These are phyloP conservation scores for Dipodomys ordii DNA, from an alignment of 2,113 vertebrate genomes.

Conservation along the genomic window DNA sequence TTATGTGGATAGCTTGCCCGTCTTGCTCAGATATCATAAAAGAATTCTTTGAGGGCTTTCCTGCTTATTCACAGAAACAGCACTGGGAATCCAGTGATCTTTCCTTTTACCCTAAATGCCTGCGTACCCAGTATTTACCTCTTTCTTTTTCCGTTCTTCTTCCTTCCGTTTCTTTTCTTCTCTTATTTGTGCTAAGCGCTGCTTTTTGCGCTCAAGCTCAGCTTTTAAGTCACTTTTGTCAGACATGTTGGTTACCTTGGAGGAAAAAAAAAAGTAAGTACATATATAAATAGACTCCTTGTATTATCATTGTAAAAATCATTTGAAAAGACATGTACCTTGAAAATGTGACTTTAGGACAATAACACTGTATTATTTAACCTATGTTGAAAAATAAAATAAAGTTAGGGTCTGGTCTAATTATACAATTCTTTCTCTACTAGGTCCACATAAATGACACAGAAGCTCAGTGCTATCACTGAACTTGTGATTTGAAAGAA, in stretches of 20 bases:
- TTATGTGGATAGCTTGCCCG: not conserved
- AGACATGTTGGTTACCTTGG: constrained; percentile 91
- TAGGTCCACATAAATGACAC: not conserved
- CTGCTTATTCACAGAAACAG: not conserved
- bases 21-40: not conserved
- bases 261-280: constrained; percentile 61
- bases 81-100: not conserved
- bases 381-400: not conserved
- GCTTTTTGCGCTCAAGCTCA: constrained; percentile 98
- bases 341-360: constrained; percentile 1
- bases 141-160: constrained; percentile 98
- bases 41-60: not conserved
- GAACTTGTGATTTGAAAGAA: not conserved
- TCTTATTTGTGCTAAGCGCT: constrained; percentile 97
- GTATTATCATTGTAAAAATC: not conserved
- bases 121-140: constrained; percentile 87
- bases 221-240: constrained; percentile 99
- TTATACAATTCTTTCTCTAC: not conserved
- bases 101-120: not conserved
- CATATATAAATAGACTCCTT: not conserved
- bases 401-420: not conserved
- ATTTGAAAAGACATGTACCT: constrained; percentile 36
- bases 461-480: not conserved
- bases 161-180: constrained; percentile 99
- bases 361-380: not conserved